A percentile compares a stretch with the other conserved stretches of the same genome.
These are phyloP conservation scores for Zingel zingel DNA, from an alignment of 2,113 vertebrate species.

Conservation along the genomic window DNA sequence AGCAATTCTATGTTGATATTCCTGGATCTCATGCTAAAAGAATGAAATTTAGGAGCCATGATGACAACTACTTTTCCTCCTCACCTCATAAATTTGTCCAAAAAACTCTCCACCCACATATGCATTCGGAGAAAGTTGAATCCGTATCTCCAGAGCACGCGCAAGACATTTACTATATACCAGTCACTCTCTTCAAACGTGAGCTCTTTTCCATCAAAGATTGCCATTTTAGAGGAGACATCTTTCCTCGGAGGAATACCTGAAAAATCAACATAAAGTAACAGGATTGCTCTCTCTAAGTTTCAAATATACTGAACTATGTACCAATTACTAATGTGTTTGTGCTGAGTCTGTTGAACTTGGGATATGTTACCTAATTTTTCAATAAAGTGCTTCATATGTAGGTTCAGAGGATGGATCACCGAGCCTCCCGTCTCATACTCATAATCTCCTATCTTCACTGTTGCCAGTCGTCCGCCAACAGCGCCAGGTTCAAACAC, in stretches of 20 bases:
- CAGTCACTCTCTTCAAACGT: slow-evolving; percentile 94
- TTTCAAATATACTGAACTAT: not conserved
- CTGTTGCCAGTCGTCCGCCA: slow-evolving; percentile 89
- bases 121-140: slow-evolving; percentile 91
- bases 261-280: slow-evolving; percentile 54
- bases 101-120: slow-evolving; percentile 93
- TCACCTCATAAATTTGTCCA: slow-evolving; percentile 98
- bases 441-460: slow-evolving; percentile 81
- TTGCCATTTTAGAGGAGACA: slow-evolving; percentile 78
- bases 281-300: not conserved
- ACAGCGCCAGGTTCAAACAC: slow-evolving; percentile 87
- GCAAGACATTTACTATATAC: slow-evolving; percentile 90
- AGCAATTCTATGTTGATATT: not conserved
- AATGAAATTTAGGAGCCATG: not conserved
- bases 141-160: slow-evolving; percentile 91
- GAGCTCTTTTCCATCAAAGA: slow-evolving; percentile 92
- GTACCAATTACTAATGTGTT: not conserved
- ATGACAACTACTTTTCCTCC: not conserved
- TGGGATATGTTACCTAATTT: slow-evolving; percentile 85
- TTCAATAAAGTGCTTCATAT: slow-evolving; percentile 95
- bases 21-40: not conserved
- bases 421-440: slow-evolving; percentile 90
- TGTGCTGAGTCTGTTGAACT: not conserved
- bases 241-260: slow-evolving; percentile 80
- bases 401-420: slow-evolving; percentile 94